Evolutionary conservation across 2,113 vertebrate species (phyloP).

Genomic region (Callospermophilus lateralis): DNA sequence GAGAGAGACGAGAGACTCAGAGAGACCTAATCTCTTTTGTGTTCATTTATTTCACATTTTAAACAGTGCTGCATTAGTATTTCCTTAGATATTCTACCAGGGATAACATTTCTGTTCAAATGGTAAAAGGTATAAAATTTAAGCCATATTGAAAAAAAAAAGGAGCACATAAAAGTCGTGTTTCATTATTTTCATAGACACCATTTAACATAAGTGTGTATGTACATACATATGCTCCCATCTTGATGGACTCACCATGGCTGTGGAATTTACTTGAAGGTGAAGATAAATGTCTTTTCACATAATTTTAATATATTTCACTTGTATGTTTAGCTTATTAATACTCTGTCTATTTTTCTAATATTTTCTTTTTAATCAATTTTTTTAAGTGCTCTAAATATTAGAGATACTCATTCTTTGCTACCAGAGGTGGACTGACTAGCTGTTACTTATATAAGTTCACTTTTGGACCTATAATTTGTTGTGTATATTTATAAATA

Average conservation of each 20-base stretch:
- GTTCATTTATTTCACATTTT: background rate
- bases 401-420: background rate
- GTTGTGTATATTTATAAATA: background rate
- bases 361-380: background rate
- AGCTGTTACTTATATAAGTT: background rate
- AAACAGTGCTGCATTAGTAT: background rate
- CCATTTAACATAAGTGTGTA: background rate
- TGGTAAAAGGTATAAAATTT: background rate
- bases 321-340: background rate
- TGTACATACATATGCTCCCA: background rate
- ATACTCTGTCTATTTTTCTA: background rate
- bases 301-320: background rate
- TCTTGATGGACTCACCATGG: background rate
- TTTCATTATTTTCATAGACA: background rate
- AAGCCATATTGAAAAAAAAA: background rate
- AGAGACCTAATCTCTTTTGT: background rate
- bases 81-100: background rate
- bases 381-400: background rate
- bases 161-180: background rate
- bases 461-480: background rate
- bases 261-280: background rate
- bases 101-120: background rate
- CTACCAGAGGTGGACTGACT: background rate
- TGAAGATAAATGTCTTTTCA: background rate
- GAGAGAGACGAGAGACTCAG: background rate